Evolutionary conservation across 1,140 invertebrate genomes (phyloP).

Genomic region (Phenacoccus solenopsis): DNA sequence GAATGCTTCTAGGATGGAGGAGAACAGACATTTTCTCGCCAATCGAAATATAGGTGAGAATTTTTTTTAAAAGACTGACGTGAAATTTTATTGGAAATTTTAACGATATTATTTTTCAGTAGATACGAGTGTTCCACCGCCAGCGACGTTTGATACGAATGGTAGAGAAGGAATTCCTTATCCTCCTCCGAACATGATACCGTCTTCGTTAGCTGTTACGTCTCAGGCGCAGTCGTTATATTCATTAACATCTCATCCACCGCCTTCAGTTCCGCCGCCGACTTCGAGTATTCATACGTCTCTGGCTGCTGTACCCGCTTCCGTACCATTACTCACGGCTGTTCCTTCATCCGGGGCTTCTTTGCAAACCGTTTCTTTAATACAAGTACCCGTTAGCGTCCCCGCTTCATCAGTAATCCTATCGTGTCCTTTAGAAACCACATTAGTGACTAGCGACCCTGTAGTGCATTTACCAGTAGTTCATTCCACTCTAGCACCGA

Average conservation of each 20-base stretch:
- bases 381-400: slow-evolving; percentile 9
- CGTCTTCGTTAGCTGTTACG: slow-evolving; percentile 10
- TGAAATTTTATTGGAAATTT: too few relatives aligned
- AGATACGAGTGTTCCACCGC: background rate
- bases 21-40: background rate
- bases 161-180: background rate
- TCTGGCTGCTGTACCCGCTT: background rate
- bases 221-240: slow-evolving; percentile 27
- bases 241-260: slow-evolving; percentile 25
- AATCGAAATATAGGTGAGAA: background rate
- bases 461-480: slow-evolving; percentile 7
- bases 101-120: too few relatives aligned
- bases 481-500: slow-evolving; percentile 22
- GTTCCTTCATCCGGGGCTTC: slow-evolving; percentile 17
- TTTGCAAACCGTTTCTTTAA: background rate
- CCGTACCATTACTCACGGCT: background rate
- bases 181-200: background rate
- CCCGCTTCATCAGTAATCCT: slow-evolving; percentile 15
- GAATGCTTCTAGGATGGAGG: background rate
- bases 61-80: too few relatives aligned
- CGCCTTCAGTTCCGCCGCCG: slow-evolving; percentile 32
- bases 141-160: background rate
- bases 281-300: slow-evolving; percentile 2
- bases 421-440: background rate
- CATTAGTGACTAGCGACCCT: slow-evolving; percentile 18